Evolutionary conservation across 2,888 invertebrate genomes (phyloP).

Genomic region (Ichneumoninae sp.): DNA sequence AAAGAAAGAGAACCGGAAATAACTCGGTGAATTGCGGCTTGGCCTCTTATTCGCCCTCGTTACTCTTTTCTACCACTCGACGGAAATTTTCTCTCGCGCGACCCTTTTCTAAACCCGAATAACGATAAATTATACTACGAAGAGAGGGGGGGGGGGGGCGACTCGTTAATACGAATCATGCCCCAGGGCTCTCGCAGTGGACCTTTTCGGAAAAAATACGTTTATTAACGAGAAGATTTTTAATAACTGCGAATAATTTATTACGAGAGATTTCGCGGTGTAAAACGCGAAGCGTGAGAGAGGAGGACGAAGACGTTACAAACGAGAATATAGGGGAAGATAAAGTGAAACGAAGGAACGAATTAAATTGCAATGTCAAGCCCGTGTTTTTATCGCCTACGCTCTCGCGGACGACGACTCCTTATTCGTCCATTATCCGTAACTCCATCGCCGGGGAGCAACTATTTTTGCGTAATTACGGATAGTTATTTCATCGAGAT

Average conservation of each 20-base stretch:
- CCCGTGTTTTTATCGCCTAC: not conserved
- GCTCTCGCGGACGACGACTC: not conserved
- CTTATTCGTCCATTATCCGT: not conserved
- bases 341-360: not conserved
- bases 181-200: not conserved
- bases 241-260: slow-evolving; percentile 34
- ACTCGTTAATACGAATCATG: slow-evolving; percentile 9
- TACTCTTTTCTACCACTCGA: slow-evolving; percentile 1
- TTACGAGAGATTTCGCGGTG: not conserved
- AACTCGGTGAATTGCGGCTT: slow-evolving; percentile 1
- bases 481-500: not conserved
- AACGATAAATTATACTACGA: slow-evolving; percentile 4
- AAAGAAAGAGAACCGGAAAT: slow-evolving; percentile 6
- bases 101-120: not conserved
- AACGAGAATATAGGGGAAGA: not conserved
- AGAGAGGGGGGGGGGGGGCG: not conserved
- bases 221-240: slow-evolving; percentile 48
- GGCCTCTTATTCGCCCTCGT: slow-evolving; percentile 24
- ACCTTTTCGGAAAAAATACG: not conserved
- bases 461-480: slow-evolving; percentile 11
- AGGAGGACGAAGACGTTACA: not conserved
- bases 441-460: not conserved
- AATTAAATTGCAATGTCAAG: not conserved
- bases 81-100: not conserved
- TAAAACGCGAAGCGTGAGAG: not conserved